These are phyloP conservation scores for Marcusenius ussheri DNA, from an alignment of 2,113 vertebrate species.

Conservation along the genomic window DNA sequence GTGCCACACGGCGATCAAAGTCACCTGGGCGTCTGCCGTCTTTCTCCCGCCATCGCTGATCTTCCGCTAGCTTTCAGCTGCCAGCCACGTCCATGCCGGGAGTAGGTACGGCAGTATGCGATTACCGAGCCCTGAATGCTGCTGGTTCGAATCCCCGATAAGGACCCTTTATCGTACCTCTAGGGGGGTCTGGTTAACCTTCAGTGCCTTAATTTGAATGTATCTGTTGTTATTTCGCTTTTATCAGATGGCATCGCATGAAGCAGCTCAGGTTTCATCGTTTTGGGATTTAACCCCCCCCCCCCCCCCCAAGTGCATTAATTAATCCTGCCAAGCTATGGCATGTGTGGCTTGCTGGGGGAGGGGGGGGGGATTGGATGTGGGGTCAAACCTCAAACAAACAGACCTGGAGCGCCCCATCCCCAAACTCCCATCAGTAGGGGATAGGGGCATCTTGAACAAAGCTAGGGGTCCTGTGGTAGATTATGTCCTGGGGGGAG, in stretches of 20 bases:
- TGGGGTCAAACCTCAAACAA: background rate
- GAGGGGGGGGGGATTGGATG: background rate
- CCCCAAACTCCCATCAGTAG: background rate
- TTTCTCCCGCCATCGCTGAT: conserved; percentile 42
- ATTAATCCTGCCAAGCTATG: background rate
- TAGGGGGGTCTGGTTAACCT: background rate
- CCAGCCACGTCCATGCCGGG: background rate
- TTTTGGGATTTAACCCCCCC: background rate
- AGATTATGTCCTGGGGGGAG: background rate
- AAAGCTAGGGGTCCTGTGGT: background rate
- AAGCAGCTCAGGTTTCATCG: background rate
- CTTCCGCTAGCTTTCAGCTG: conserved; percentile 46
- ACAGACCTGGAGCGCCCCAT: background rate
- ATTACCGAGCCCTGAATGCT: background rate
- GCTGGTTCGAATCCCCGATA: background rate
- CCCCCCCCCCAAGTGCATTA: background rate
- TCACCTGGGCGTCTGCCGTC: conserved; percentile 38
- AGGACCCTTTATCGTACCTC: background rate
- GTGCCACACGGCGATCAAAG: conserved; percentile 33
- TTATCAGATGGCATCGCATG: background rate
- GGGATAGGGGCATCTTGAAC: background rate
- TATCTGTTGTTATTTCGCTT: background rate
- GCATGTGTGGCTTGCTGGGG: background rate
- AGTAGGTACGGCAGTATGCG: background rate
- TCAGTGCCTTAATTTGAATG: background rate